Base-by-base conservation (phyloP, 2,888 invertebrate genomes). In the Cataglyphis cursor region DNA sequence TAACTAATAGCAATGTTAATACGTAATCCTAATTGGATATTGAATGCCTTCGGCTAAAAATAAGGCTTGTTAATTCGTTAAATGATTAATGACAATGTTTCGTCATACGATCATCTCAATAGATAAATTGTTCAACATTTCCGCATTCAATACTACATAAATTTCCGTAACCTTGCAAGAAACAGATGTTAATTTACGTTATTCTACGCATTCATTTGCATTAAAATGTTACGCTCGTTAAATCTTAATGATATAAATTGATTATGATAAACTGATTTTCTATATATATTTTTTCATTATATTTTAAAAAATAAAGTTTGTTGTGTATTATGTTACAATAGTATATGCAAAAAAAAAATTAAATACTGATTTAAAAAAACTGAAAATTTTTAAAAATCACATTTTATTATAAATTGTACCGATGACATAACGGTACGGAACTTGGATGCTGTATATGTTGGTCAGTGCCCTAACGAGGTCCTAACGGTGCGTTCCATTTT, bases 391-490 rank as follows among this genome's bases (percentile, higher is more conserved):
- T 9, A 15, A 10, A 64, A 66, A 38, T 12, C 12, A 31, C 10
- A 3, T 21, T 70, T 78, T 31, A 21, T n/a, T n/a, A 21, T 44
- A 35, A 31, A 15, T 8, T 41, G 1, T 44, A 21, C 31, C 41
- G 65, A 41, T n/a, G 44, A 18, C 9, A 35, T 89, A 85, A 85
- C 83, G 81, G 87, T 72, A 83, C 41, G 80, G 76, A 87, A 81
- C 31, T 70, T 61, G 85, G 89, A 88, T 88, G 87, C 89, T 88
- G 87, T 44, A 28, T 70, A 48, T 28, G 66, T 38, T 72, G 24
- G 41, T 10, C 73, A 64, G 15, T 21, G 3, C 24, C 57, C 1
- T 83, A 87, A 76, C 89, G 87, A 78, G 75, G 70, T 68, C 57
- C 2, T 83, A 87, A 76, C 89, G 87, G 81, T 78, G 70, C 73